Conservation (phyloP, 2,888 invertebrate genomes). For the Papilio gigon region DNA sequence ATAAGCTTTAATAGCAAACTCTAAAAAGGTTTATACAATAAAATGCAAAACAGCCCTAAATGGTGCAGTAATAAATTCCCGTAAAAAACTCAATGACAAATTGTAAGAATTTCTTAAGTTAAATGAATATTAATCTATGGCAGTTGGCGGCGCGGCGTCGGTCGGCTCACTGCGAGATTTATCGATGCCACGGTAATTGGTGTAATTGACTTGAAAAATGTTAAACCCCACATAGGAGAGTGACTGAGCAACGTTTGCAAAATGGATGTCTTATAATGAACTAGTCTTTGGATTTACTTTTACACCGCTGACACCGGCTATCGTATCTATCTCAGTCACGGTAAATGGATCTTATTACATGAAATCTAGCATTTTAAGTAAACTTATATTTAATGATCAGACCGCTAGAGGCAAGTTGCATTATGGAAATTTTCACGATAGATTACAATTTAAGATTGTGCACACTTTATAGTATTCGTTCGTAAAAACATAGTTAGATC, state of each 20-base stretch:
- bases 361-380: not conserved
- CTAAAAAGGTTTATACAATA: conserved; percentile 37
- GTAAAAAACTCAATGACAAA: conserved; percentile 63
- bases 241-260: conserved; percentile 5
- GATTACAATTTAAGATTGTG: not conserved
- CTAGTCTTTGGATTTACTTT: not conserved
- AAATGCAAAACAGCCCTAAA: conserved; percentile 45
- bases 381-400: not conserved
- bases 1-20: conserved; percentile 20
- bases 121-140: conserved; percentile 59
- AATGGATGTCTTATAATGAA: conserved; percentile 25
- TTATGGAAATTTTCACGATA: not conserved
- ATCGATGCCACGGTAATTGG: conserved; percentile 44
- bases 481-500: too few species aligned
- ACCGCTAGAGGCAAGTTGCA: not conserved
- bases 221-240: conserved; percentile 35
- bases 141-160: conserved; percentile 39
- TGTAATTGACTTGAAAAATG: conserved; percentile 45
- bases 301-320: not conserved
- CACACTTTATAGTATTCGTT: not conserved
- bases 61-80: conserved; percentile 59
- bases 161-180: conserved; percentile 31
- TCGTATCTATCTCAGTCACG: not conserved
- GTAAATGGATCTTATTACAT: conserved; percentile 20
- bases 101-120: conserved; percentile 60